These are phyloP conservation scores for Labeo rohita DNA, from an alignment of 2,113 vertebrate genomes.

Conservation along the genomic window DNA sequence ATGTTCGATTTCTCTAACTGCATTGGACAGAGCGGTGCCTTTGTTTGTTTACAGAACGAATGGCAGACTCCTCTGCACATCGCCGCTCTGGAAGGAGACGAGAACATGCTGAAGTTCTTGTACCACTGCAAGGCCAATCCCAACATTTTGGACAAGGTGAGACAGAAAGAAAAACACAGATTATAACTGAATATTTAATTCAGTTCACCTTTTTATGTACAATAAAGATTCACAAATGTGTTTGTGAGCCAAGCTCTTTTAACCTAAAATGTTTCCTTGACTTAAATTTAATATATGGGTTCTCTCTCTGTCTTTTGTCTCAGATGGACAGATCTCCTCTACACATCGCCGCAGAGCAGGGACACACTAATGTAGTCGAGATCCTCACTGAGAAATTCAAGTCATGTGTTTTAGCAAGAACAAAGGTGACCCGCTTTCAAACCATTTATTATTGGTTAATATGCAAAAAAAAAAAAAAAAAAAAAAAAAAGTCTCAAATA, in stretches of 20 bases:
- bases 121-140: slow-evolving; percentile 61
- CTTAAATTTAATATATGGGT: too few relatives aligned
- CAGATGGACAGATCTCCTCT: slow-evolving; percentile 67
- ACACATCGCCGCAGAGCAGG: slow-evolving; percentile 67
- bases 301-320: not conserved
- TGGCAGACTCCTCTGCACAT: slow-evolving; percentile 58
- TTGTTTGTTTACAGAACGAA: slow-evolving; percentile 49
- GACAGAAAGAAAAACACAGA: not conserved
- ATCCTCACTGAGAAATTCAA: slow-evolving; percentile 68
- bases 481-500: not conserved
- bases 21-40: not conserved
- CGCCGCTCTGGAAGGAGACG: slow-evolving; percentile 52
- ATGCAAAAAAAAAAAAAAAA: not conserved
- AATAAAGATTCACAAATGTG: not conserved
- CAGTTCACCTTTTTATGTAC: not conserved
- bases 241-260: not conserved
- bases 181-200: not conserved
- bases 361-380: slow-evolving; percentile 65
- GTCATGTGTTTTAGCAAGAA: slow-evolving; percentile 67
- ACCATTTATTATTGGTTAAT: not conserved
- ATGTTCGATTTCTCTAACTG: not conserved
- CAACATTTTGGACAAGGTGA: slow-evolving; percentile 57
- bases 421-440: slow-evolving; percentile 58
- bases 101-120: slow-evolving; percentile 62
- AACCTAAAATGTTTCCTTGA: too few relatives aligned